Evolutionary conservation across 1,140 invertebrate species (phyloP).

Genomic region (Drosophila kikkawai): DNA sequence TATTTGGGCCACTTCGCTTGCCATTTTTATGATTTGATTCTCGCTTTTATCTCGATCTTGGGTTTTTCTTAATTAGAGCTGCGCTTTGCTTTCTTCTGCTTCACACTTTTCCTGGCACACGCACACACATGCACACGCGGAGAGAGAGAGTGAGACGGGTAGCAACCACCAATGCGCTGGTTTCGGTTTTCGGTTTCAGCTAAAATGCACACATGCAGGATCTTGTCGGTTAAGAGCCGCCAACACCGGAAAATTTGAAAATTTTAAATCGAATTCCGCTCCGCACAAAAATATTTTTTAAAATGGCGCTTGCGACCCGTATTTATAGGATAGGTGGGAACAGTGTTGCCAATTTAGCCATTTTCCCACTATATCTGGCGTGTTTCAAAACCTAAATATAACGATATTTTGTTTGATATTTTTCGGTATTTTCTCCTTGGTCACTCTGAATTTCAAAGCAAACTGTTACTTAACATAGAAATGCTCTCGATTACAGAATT

Average conservation of each 20-base stretch:
- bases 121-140: constrained; percentile 57
- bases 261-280: constrained; percentile 3
- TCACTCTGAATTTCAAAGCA: too few species aligned
- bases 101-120: constrained; percentile 75
- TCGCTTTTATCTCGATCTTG: constrained; percentile 32
- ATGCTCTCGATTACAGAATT: too few species aligned
- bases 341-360: too few species aligned
- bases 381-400: too few species aligned
- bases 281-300: constrained; percentile 10
- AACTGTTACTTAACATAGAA: too few species aligned
- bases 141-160: constrained; percentile 58
- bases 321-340: background rate
- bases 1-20: constrained; percentile 90
- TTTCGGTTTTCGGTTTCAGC: constrained; percentile 38
- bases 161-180: constrained; percentile 62
- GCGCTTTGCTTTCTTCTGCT: constrained; percentile 66
- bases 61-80: constrained; percentile 61
- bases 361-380: too few species aligned
- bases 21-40: constrained; percentile 86
- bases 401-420: too few species aligned
- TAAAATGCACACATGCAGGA: constrained; percentile 43
- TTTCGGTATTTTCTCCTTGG: too few species aligned
- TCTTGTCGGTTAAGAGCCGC: constrained; percentile 33
- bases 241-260: constrained; percentile 19
- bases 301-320: constrained; percentile 1